Evolutionary conservation across 2,888 invertebrate species (phyloP).

Genomic region (Cantharis flavilabris): DNA sequence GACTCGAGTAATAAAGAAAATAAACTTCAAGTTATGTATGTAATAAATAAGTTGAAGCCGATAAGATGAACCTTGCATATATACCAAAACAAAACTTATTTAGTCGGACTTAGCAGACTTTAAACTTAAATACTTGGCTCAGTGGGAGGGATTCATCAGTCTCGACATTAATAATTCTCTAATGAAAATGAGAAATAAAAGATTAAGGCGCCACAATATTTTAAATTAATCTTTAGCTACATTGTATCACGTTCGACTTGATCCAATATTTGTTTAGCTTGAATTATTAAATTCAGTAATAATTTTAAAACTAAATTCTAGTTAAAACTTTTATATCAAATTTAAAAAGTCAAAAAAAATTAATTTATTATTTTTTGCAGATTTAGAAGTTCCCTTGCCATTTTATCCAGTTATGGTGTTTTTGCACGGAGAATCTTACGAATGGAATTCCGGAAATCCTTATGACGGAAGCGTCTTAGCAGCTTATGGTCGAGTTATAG

Average conservation of each 20-base stretch:
- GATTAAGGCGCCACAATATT: no score
- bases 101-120: no score
- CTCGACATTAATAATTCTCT: no score
- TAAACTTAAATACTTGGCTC: no score
- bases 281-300: no score
- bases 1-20: background rate
- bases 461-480: slow-evolving; percentile 95
- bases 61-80: background rate
- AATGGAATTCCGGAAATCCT: slow-evolving; percentile 96
- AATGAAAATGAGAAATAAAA: no score
- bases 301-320: no score
- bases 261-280: no score
- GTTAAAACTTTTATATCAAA: no score
- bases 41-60: background rate
- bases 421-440: slow-evolving; percentile 94
- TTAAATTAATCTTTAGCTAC: no score
- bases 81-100: background rate
- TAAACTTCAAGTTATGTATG: background rate
- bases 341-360: background rate
- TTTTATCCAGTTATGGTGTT: slow-evolving; percentile 87
- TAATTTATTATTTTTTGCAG: slow-evolving; percentile 9
- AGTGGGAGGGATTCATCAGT: no score
- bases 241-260: no score
- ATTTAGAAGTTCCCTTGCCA: slow-evolving; percentile 14
- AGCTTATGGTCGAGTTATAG: slow-evolving; percentile 87